These are phyloP conservation scores for Agrilus biguttatus DNA, from an alignment of 2,888 invertebrate genomes.

Conservation along the genomic window DNA sequence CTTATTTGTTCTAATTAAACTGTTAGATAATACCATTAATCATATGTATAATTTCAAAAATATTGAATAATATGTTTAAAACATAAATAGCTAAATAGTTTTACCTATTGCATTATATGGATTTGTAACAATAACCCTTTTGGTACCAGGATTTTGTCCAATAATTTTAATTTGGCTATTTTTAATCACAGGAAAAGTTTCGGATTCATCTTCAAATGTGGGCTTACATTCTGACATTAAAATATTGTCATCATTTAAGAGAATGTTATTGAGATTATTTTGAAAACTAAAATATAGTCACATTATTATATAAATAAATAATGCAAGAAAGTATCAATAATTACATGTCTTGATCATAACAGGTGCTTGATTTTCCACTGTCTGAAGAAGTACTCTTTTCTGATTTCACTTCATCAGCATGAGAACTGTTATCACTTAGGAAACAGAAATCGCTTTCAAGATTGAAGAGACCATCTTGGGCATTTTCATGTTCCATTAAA, in stretches of 20 bases:
- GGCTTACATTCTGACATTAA: too few species aligned
- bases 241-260: too few species aligned
- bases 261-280: background rate
- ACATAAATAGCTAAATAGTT: too few species aligned
- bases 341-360: conserved; percentile 10
- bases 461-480: conserved; percentile 33
- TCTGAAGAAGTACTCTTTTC: conserved; percentile 42
- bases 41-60: background rate
- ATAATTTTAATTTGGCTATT: background rate
- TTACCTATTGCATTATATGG: conserved; percentile 19
- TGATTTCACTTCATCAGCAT: conserved; percentile 23
- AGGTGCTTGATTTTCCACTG: conserved; percentile 35
- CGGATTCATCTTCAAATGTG: too few species aligned
- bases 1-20: background rate
- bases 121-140: conserved; percentile 24
- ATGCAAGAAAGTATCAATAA: background rate
- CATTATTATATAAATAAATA: background rate
- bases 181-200: too few species aligned
- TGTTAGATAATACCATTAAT: background rate
- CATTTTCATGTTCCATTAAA: conserved; percentile 44
- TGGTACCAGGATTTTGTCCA: conserved; percentile 23
- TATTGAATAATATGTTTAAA: too few species aligned
- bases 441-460: conserved; percentile 23
- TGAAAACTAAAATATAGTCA: background rate
- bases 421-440: conserved; percentile 22